A percentile compares a stretch with the other conserved stretches of the same genome.
Evolutionary conservation across 2,888 invertebrate species (phyloP).

Genomic region (Tenthredo distinguenda): DNA sequence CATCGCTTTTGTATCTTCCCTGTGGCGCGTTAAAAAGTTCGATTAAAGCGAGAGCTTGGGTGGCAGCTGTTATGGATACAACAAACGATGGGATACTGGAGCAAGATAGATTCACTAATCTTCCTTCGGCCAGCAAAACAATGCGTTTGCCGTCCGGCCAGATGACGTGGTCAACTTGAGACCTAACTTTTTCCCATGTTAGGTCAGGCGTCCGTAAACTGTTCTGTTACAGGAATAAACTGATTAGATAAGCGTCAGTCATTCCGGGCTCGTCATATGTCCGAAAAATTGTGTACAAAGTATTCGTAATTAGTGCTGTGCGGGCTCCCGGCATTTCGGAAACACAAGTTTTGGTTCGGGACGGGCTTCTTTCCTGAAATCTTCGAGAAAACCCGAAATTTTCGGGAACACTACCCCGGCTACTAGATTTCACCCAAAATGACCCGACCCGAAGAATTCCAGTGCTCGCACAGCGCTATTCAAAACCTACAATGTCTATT

Average conservation of each 20-base stretch:
- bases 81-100: constrained; percentile 98
- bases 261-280: neutral
- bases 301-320: neutral
- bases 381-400: neutral
- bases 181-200: constrained; percentile 98
- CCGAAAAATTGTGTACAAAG: neutral
- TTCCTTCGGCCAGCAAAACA: constrained; percentile 95
- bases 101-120: constrained; percentile 97
- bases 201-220: constrained; percentile 95
- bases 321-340: too few relatives aligned
- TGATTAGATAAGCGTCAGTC: neutral
- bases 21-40: constrained; percentile 97
- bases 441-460: neutral
- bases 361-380: too few relatives aligned
- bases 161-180: constrained; percentile 98
- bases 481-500: constrained; percentile 89
- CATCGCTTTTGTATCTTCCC: constrained; percentile 97
- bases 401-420: neutral
- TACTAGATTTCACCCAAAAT: too few relatives aligned
- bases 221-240: constrained; percentile 81
- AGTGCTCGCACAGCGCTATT: neutral
- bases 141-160: constrained; percentile 99
- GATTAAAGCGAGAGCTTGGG: constrained; percentile 97
- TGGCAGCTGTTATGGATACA: constrained; percentile 98
- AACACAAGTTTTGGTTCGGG: too few relatives aligned